Percentiles rank a stretch among this genome's conserved stretches.
These are phyloP conservation scores for Ophion costatus DNA, from an alignment of 2,888 invertebrate genomes.

Conservation along the genomic window DNA sequence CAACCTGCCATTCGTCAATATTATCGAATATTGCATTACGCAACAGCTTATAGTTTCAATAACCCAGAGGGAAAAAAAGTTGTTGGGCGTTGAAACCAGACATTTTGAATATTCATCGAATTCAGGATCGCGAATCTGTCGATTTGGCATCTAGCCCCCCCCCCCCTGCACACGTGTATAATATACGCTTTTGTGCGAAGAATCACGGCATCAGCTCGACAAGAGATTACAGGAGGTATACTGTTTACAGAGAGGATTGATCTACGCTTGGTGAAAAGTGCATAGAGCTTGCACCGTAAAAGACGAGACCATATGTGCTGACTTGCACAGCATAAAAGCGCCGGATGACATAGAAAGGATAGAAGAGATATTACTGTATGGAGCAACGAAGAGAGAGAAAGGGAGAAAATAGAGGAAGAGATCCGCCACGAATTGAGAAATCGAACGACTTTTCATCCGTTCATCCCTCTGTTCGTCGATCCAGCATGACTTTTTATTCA, in stretches of 20 bases:
- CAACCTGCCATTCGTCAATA: too few species aligned
- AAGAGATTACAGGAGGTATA: conserved; percentile 24
- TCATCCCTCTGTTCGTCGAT: neutral
- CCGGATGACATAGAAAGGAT: neutral
- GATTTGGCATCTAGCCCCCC: neutral
- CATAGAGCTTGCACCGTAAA: conserved; percentile 15
- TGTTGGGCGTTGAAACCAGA: neutral
- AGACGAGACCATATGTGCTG: conserved; percentile 25
- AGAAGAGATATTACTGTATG: neutral
- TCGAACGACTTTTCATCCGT: conserved; percentile 38
- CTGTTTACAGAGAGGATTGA: conserved; percentile 51
- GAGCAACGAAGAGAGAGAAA: neutral
- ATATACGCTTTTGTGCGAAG: neutral
- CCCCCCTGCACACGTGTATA: neutral
- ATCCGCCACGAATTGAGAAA: conserved; percentile 23
- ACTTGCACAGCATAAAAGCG: conserved; percentile 22
- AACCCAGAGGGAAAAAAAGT: neutral
- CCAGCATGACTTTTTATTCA: neutral
- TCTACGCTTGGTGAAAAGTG: conserved; percentile 19
- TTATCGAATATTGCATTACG: too few species aligned
- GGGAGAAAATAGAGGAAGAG: neutral
- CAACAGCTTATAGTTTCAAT: too few species aligned
- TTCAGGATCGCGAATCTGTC: neutral
- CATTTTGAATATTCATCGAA: neutral
- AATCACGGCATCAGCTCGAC: conserved; percentile 37